Percentiles rank a stretch among this genome's conserved stretches.
Conservation (phyloP, 1,140 invertebrate genomes). For the Laupala kohalensis region DNA sequence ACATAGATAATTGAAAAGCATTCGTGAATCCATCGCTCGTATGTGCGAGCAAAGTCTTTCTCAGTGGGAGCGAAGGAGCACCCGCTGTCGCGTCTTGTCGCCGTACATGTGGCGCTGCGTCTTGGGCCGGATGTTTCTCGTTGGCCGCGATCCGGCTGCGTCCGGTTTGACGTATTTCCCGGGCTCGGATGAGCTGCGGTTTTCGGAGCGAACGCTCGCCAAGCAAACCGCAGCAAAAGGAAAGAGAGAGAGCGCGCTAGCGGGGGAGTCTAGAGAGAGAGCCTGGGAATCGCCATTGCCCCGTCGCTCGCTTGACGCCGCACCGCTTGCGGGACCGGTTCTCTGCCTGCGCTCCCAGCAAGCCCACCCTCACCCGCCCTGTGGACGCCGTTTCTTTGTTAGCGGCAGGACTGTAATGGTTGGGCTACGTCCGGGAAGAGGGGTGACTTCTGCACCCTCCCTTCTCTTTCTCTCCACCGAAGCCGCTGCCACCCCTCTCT, state of each 20-base stretch:
- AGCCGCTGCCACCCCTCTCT: too few relatives aligned
- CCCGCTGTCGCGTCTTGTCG: neutral
- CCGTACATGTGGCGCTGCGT: neutral
- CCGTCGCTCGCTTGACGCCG: too few relatives aligned
- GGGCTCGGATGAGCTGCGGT: neutral
- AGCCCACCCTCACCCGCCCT: neutral
- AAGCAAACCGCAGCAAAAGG: too few relatives aligned
- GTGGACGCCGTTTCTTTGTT: neutral
- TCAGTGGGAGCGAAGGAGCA: neutral
- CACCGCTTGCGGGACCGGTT: too few relatives aligned
- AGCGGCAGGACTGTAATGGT: too few relatives aligned
- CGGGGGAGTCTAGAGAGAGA: too few relatives aligned
- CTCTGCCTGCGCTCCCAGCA: neutral
- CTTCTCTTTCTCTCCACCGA: neutral
- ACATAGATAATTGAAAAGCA: too few relatives aligned
- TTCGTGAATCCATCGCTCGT: too few relatives aligned
- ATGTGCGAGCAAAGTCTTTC: neutral
- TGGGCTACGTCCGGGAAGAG: too few relatives aligned
- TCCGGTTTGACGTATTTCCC: neutral
- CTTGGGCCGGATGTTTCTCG: neutral
- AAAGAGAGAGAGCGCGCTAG: too few relatives aligned
- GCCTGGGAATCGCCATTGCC: too few relatives aligned
- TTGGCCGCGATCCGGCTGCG: neutral
- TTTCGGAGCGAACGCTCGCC: neutral
- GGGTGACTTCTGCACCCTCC: neutral